A percentile compares a stretch with the other conserved stretches of the same genome.
phyloP scores from a whole-genome alignment of 2,797 vertebrate genomes.

The Gymnoscopelus microlampas region DNA sequence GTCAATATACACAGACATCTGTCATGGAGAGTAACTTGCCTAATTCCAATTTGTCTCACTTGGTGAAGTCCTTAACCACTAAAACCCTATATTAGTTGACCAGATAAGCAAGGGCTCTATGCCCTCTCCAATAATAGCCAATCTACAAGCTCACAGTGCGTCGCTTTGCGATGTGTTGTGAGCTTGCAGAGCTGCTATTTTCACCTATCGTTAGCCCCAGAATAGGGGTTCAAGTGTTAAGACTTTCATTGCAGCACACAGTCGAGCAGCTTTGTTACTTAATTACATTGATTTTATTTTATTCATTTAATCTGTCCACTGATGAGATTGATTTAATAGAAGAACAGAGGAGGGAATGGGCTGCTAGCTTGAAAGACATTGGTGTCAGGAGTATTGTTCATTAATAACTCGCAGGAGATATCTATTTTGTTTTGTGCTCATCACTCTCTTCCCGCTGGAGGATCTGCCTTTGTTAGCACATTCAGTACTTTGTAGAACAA shows the following conservation, averaged over 20 bases:
- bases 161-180: too few relatives aligned
- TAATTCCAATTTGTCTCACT: conserved; percentile 9
- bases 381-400: conserved; percentile 11
- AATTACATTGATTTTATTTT: background rate
- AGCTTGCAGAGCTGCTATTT: too few relatives aligned
- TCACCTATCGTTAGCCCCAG: too few relatives aligned
- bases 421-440: conserved; percentile 23
- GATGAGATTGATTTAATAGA: background rate
- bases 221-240: too few relatives aligned
- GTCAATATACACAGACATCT: too few relatives aligned
- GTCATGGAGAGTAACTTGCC: background rate
- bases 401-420: conserved; percentile 20
- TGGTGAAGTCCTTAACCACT: background rate
- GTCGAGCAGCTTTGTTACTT: background rate
- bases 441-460: conserved; percentile 2
- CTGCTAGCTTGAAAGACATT: conserved; percentile 21
- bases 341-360: background rate
- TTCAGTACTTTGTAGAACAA: background rate
- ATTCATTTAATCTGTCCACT: background rate
- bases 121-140: too few relatives aligned
- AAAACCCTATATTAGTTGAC: too few relatives aligned
- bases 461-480: background rate
- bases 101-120: too few relatives aligned
- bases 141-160: too few relatives aligned
- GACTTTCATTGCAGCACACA: too few relatives aligned